Conservation (phyloP, 2,797 vertebrate genomes). For the Fistularia commersonii region DNA sequence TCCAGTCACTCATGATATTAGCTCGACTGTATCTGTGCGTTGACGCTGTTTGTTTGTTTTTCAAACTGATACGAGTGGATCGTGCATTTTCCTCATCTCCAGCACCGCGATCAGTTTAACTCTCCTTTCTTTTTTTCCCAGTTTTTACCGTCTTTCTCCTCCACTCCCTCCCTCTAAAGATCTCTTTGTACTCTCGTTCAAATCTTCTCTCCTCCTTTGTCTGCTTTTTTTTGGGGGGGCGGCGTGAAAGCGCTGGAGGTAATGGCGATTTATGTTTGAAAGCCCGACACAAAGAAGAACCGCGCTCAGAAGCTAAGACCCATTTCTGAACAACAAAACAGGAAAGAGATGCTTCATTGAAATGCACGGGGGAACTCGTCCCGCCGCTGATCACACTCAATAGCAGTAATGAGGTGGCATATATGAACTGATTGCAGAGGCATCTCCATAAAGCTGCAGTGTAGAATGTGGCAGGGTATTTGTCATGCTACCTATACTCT, state of each 20-base stretch:
- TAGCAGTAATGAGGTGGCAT: too few species aligned
- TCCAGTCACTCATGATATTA: too few species aligned
- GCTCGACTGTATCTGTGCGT: too few species aligned
- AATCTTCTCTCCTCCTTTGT: constrained; percentile 3
- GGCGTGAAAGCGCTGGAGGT: constrained; percentile 13
- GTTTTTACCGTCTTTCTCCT: background rate
- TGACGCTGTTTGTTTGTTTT: too few species aligned
- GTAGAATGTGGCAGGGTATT: too few species aligned
- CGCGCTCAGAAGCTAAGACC: constrained; percentile 6
- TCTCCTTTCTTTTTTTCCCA: background rate
- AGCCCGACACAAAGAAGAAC: constrained; percentile 15
- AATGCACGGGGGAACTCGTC: constrained; percentile 4
- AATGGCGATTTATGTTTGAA: constrained; percentile 35
- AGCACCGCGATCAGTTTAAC: background rate
- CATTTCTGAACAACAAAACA: constrained; percentile 13
- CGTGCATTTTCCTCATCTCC: background rate
- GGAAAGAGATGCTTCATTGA: background rate
- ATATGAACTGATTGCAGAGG: too few species aligned
- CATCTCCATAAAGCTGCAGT: too few species aligned
- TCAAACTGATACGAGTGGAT: too few species aligned
- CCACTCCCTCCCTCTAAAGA: background rate
- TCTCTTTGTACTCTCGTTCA: background rate
- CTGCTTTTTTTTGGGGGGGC: background rate
- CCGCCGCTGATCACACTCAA: background rate
- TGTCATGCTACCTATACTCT: too few species aligned